phyloP scores from a whole-genome alignment of 2,113 vertebrate genomes.

The Pelvicachromis taeniatus region DNA sequence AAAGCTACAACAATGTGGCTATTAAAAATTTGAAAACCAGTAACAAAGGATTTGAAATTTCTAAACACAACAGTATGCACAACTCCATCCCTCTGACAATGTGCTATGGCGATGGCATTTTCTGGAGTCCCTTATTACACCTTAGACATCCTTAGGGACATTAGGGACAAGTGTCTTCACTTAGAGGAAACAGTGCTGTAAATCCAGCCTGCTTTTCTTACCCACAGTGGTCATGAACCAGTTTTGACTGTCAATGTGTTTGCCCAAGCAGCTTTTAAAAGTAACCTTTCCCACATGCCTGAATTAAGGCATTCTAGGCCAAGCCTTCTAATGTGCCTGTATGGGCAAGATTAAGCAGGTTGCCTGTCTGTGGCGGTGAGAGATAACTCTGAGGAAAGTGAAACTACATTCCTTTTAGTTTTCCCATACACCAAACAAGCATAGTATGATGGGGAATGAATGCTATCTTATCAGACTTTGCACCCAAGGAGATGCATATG shows the following conservation, averaged over 20 bases:
- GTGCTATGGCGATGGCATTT: not conserved
- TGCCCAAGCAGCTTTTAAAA: conserved; percentile 51
- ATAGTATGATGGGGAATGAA: not conserved
- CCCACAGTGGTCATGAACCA: conserved; percentile 28
- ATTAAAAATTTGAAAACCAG: not conserved
- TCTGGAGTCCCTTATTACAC: conserved; percentile 45
- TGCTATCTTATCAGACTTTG: conserved; percentile 21
- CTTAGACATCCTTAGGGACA: no score
- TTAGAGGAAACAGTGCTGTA: conserved; percentile 25
- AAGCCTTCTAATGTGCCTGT: conserved; percentile 33
- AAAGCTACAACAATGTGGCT: not conserved
- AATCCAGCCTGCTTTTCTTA: conserved; percentile 27
- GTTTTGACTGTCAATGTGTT: conserved; percentile 57
- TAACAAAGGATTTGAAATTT: not conserved
- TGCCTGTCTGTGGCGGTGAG: not conserved
- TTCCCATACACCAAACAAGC: conserved; percentile 15
- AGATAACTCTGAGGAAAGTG: not conserved
- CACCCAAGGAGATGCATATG: not conserved
- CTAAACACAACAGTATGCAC: not conserved
- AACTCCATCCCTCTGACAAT: not conserved
- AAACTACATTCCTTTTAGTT: conserved; percentile 21
- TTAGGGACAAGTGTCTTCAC: conserved; percentile 49
- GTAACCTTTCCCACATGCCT: conserved; percentile 42
- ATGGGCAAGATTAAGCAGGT: conserved; percentile 31
- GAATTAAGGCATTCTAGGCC: conserved; percentile 29